A percentile compares a stretch with the other conserved stretches of the same genome.
phyloP scores from a whole-genome alignment of 2,113 vertebrate genomes.

The Probosciger aterrimus region DNA sequence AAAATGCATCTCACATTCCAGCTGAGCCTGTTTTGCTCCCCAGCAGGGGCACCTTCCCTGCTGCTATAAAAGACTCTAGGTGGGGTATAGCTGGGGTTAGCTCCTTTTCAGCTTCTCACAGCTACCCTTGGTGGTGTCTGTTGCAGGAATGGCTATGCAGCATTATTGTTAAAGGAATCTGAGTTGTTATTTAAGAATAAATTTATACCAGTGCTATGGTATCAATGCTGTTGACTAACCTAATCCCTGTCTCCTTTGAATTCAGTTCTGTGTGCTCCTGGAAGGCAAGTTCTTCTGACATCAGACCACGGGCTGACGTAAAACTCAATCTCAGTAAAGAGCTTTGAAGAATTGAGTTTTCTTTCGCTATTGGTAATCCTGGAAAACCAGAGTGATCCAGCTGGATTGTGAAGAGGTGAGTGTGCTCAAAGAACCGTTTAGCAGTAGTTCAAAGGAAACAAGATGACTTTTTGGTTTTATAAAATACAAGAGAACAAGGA shows the following conservation, averaged over 20 bases:
- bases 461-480: background rate
- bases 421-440: background rate
- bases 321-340: background rate
- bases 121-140: accelerated
- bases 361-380: background rate
- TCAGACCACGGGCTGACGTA: accelerated
- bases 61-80: background rate
- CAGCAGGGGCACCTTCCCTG: background rate
- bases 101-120: background rate
- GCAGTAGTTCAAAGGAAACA: background rate
- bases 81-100: accelerated
- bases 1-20: background rate
- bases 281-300: background rate
- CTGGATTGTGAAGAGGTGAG: background rate
- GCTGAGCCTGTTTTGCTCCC: background rate
- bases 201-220: background rate
- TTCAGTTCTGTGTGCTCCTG: background rate
- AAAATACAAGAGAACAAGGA: background rate
- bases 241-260: background rate
- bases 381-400: background rate
- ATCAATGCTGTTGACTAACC: background rate
- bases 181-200: background rate
- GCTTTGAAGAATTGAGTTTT: background rate
- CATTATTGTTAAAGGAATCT: background rate
- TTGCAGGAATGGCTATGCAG: background rate